phyloP scores from a whole-genome alignment of 2,797 vertebrate genomes.

The Myotis vivesi region DNA sequence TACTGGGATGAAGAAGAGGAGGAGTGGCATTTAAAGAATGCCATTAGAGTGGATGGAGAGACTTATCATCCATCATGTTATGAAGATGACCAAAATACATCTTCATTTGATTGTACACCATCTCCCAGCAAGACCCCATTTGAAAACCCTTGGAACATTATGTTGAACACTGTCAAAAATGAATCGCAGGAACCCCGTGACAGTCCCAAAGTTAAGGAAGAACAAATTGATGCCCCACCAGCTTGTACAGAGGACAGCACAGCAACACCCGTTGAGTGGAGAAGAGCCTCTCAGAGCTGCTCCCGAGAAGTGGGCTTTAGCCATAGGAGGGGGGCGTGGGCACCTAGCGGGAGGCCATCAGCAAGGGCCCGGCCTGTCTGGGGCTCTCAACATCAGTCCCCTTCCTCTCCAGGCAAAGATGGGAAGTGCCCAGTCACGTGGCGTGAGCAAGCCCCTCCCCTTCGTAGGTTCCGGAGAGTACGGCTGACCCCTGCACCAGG shows the following conservation, averaged over 20 bases:
- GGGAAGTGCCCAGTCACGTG: not conserved
- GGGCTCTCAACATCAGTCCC: not conserved
- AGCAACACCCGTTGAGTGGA: not conserved
- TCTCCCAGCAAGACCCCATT: no score
- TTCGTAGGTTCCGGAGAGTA: not conserved
- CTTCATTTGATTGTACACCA: no score
- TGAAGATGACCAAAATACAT: no score
- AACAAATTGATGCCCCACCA: no score
- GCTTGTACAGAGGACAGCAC: not conserved
- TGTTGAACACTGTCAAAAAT: no score
- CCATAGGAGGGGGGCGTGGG: not conserved
- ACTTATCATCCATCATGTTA: no score
- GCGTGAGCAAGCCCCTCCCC: not conserved
- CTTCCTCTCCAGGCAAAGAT: not conserved
- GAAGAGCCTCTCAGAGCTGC: not conserved
- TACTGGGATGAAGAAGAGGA: no score
- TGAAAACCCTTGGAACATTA: no score
- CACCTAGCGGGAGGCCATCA: not conserved
- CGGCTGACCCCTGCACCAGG: no score
- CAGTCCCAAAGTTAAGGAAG: no score
- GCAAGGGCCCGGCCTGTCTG: not conserved
- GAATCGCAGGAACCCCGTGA: not conserved
- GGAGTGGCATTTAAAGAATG: no score
- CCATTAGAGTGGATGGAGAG: no score
- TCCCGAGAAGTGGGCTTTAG: accelerated